Evolutionary conservation across 2,888 invertebrate genomes (phyloP), one percentile per base, ranked within the genome.

Genomic region (Nomada ruficornis): DNA sequence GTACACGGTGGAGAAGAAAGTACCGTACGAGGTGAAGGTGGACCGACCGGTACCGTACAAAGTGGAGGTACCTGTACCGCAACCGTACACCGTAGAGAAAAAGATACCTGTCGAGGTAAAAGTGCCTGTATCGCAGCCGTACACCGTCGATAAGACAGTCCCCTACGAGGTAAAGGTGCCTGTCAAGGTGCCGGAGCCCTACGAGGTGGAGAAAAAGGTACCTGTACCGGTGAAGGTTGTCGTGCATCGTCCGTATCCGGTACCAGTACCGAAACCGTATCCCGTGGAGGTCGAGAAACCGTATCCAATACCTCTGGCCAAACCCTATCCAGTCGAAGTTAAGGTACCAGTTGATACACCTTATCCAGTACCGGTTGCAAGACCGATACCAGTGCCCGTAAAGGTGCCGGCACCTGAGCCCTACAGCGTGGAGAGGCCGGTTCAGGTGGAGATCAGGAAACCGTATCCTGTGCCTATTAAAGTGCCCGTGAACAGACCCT

Each of bases 271-370:
- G 0, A 96, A 96, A 92, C 96, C 96, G 3, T 95, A 96, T 70
- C 96, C 97, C 1, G 96, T 96, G 0, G 96, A 95, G 68, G 96
- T 97, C 0, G 96, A 96, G 89, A 97, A 97, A 92, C 96, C 95
- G 76, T 96, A 97, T 76, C 97, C 83, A 0, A 85, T 88, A 0
- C 72, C 81, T 2, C 63, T 88, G 26, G 23, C 26, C 0, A 88
- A 86, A 57, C 82, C 97, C 5, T 97, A 97, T 93, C 96, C 96
- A 73, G 95, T 96, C 0, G 90, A 89, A 57, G 85, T 94, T 7
- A 92, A 92, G 76, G 83, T 88, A 15, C 82, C 88, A 0, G 85
- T 86, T 1, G 85, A 88, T 20, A 90, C 96, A 91, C 96, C 96
- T 15, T 95, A 96, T 71, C 96, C 97, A 4, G 97, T 97, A 93